Percentiles rank a stretch among this genome's conserved stretches.
These are phyloP conservation scores for Omphaloscelis lunosa DNA, from an alignment of 2,888 invertebrate genomes.

Conservation along the genomic window DNA sequence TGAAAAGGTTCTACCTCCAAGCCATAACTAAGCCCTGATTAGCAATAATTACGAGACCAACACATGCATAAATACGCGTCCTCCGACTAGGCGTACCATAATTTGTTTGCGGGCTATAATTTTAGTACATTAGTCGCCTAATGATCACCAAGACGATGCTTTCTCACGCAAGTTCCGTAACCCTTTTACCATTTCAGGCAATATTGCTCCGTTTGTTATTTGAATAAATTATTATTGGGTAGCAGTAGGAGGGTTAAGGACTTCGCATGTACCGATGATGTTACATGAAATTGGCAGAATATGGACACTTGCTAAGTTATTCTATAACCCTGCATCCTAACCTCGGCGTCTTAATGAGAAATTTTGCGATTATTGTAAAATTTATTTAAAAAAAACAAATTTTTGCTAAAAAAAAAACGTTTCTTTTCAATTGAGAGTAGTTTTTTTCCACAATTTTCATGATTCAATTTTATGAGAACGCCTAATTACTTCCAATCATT, in stretches of 20 bases:
- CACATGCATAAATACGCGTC: conserved; percentile 22
- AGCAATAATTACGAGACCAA: conserved; percentile 40
- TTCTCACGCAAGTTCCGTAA: conserved; percentile 56
- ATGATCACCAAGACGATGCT: conserved; percentile 53
- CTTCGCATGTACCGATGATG: neutral
- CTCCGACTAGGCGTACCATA: conserved; percentile 25
- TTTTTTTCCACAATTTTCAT: no score
- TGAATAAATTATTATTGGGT: conserved; percentile 44
- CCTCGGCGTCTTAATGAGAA: no score
- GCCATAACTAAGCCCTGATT: conserved; percentile 32
- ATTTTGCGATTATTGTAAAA: no score
- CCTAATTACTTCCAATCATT: no score
- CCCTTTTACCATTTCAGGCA: conserved; percentile 45
- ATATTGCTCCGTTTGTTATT: conserved; percentile 27
- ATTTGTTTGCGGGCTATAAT: conserved; percentile 49
- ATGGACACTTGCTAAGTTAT: neutral
- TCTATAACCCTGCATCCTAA: no score
- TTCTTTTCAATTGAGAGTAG: no score
- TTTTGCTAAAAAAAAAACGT: no score
- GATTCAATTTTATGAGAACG: no score
- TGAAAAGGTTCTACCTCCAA: conserved; percentile 15
- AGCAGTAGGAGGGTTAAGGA: conserved; percentile 16
- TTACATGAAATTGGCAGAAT: neutral
- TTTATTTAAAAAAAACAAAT: no score
- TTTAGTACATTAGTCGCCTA: conserved; percentile 54